Base-by-base conservation (phyloP, 2,888 invertebrate genomes). In the Coleophora deauratella region DNA sequence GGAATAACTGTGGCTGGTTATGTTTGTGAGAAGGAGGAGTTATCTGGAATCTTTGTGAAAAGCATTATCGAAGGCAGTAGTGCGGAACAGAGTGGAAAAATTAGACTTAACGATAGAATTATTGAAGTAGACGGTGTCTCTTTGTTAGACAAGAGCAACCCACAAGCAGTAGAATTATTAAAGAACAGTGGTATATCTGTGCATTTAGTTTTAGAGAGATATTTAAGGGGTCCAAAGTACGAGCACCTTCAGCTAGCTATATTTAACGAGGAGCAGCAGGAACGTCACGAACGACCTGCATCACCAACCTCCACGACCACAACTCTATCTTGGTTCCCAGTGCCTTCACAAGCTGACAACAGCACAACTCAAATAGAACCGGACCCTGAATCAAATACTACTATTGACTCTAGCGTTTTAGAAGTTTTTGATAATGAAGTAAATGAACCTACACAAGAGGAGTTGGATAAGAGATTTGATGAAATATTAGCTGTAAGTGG, bases 41-140 rank as follows among this genome's bases (percentile, higher is more conserved):
- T 99, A 39, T 98, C 97, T n/a, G 99, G 99, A 7, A 98, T 99
- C 64, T 99, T 99, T 86, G 98, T 99, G 12, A 98, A 99, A 79
- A 98, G 98, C 72, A 96, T 99, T 57, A 97, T 97, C 62, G 94
- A 96, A 68, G 97, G 97, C 40, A 98, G 98, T 77, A 97, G 98
- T 41, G 99, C 99, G 1, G 97, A 97, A 70, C 85, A 94, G 59
- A 96, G 96, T 70, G 93, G 93, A 41, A 91, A 93, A 76, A 97
- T 99, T 62, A 93, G 92, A 78, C 91, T 98, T 59, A 98, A 99
- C 74, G 99, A 99, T 85, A 93, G 99, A 66, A 99, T 99, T 63
- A 93, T 98, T 46, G 96, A 98, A 87, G 98, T 93, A 32, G 98
- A 99, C 77, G 96, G 95, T 13, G 90, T 91, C 59, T 92, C 95